Percentiles rank a stretch among this genome's conserved stretches.
These are phyloP conservation scores for Ephialtes manifestator DNA, from an alignment of 2,888 invertebrate genomes.

Conservation along the genomic window DNA sequence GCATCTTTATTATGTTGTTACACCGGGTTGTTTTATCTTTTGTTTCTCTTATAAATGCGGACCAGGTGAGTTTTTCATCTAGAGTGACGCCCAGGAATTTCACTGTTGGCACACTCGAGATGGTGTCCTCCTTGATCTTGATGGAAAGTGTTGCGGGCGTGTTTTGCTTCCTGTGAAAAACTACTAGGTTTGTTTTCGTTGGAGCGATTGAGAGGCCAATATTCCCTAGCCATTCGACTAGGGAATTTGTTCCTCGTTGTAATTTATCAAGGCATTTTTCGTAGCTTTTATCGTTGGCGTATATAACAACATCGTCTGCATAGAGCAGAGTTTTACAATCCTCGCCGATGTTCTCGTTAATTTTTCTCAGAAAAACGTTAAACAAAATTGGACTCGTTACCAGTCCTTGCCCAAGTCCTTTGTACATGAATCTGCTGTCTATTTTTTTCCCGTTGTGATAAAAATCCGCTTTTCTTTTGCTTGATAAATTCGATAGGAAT, in stretches of 20 bases:
- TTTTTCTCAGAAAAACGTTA: slow-evolving; percentile 15
- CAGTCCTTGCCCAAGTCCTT: slow-evolving; percentile 28
- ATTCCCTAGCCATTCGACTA: slow-evolving; percentile 5
- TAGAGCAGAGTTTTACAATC: slow-evolving; percentile 13
- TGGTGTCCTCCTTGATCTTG: not conserved
- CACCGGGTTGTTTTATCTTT: slow-evolving; percentile 4
- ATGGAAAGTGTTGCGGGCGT: not conserved
- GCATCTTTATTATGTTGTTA: slow-evolving; percentile 9
- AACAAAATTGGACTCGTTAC: slow-evolving; percentile 20
- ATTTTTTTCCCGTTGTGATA: too few species aligned
- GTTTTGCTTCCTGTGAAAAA: slow-evolving; percentile 20
- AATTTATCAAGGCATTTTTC: not conserved
- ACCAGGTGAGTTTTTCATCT: slow-evolving; percentile 31
- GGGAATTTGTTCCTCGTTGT: not conserved
- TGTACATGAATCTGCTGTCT: slow-evolving; percentile 9
- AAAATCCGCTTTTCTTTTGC: not conserved
- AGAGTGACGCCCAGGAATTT: slow-evolving; percentile 33
- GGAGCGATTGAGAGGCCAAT: slow-evolving; percentile 11
- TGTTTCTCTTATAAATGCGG: not conserved
- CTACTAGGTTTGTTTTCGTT: slow-evolving; percentile 18
- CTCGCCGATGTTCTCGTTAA: not conserved
- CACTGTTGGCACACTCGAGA: not conserved
- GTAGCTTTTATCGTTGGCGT: not conserved
- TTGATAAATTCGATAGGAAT: not conserved
- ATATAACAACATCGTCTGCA: slow-evolving; percentile 17